A percentile compares a stretch with the other conserved stretches of the same genome.
phyloP scores from a whole-genome alignment of 53 echinoderm and acorn worm species.

The Stichopus horrens region DNA sequence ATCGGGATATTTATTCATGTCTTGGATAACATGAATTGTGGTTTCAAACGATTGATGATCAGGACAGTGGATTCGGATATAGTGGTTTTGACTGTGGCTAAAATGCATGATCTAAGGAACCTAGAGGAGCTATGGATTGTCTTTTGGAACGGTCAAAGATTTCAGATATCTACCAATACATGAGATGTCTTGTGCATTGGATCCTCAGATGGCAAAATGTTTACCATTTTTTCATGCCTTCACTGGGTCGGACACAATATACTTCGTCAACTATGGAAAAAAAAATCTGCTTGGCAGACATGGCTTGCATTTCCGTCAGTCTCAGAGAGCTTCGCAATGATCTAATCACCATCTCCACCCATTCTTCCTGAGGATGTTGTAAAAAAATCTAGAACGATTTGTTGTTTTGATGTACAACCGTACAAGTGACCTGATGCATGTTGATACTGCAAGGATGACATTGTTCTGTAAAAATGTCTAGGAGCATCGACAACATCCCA shows the following conservation, averaged over 20 bases:
- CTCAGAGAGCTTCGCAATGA: neutral
- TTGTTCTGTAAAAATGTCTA: constrained; percentile 44
- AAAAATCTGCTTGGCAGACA: constrained; percentile 46
- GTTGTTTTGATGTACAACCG: constrained; percentile 46
- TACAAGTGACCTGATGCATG: neutral
- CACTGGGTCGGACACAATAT: constrained; percentile 51
- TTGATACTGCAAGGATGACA: constrained; percentile 28
- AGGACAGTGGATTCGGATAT: constrained; percentile 58
- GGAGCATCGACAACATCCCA: constrained; percentile 19
- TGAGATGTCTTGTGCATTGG: too few species aligned
- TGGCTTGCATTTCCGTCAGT: constrained; percentile 38
- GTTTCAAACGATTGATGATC: constrained; percentile 3
- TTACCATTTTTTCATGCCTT: constrained; percentile 53
- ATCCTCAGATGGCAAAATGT: constrained; percentile 9
- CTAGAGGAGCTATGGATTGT: constrained; percentile 49
- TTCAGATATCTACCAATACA: constrained; percentile 27
- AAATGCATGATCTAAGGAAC: neutral
- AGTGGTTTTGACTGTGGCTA: constrained; percentile 44
- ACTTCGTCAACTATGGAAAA: constrained; percentile 28
- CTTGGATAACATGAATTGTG: neutral
- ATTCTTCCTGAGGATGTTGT: neutral
- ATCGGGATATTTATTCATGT: constrained; percentile 9
- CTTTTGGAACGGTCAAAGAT: constrained; percentile 44
- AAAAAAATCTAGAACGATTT: constrained; percentile 38
- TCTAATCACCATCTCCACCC: constrained; percentile 21